Conservation (phyloP, 2,797 vertebrate genomes). For the Amblyopsis hoosieri region DNA sequence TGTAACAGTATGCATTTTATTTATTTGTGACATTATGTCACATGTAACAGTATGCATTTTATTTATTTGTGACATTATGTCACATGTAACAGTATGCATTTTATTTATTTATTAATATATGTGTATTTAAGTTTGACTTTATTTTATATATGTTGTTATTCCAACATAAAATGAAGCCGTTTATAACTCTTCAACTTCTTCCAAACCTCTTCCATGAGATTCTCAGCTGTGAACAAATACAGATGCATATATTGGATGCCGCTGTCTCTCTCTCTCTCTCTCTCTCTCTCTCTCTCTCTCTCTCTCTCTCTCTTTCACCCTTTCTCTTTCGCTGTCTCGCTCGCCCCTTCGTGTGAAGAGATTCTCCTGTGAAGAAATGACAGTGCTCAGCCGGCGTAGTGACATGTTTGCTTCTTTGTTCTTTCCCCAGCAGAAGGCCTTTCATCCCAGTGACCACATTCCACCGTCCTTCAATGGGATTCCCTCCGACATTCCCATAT, state of each 20-base stretch:
- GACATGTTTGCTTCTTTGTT: slow-evolving; percentile 73
- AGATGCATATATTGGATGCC: too few species aligned
- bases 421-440: slow-evolving; percentile 52
- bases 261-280: slow-evolving; percentile 5
- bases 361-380: slow-evolving; percentile 59
- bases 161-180: too few species aligned
- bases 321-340: slow-evolving; percentile 3
- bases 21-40: too few species aligned
- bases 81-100: too few species aligned
- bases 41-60: too few species aligned
- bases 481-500: slow-evolving; percentile 27
- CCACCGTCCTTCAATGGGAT: slow-evolving; percentile 17
- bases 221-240: too few species aligned
- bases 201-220: neutral
- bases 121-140: too few species aligned
- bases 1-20: too few species aligned
- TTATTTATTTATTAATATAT: too few species aligned
- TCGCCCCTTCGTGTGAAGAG: slow-evolving; percentile 53
- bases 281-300: slow-evolving; percentile 2
- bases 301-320: slow-evolving; percentile 27
- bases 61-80: too few species aligned
- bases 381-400: slow-evolving; percentile 59
- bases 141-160: too few species aligned
- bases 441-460: slow-evolving; percentile 54
- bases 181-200: too few species aligned